Evolutionary conservation across 2,888 invertebrate species (phyloP).

Genomic region (Thymelicus sylvestris): DNA sequence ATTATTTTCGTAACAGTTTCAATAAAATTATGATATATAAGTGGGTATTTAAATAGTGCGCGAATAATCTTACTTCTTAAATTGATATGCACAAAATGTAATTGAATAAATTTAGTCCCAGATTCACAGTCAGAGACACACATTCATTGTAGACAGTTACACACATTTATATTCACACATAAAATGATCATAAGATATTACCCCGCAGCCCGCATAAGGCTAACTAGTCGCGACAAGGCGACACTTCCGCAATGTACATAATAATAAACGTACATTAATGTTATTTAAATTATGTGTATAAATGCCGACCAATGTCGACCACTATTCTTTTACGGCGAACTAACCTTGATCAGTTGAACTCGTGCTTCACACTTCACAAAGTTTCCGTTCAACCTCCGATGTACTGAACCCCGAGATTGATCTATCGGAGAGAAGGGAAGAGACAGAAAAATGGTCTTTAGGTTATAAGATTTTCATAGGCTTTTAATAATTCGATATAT

Average conservation of each 20-base stretch:
- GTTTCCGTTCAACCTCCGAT: conserved; percentile 39
- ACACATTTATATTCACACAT: conserved; percentile 10
- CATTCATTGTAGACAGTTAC: conserved; percentile 2
- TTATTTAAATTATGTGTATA: conserved; percentile 64
- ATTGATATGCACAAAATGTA: not conserved
- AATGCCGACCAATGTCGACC: conserved; percentile 67
- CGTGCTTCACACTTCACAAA: conserved; percentile 35
- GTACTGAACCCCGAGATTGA: conserved; percentile 36
- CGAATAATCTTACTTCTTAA: not conserved
- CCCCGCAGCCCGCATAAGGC: conserved; percentile 68
- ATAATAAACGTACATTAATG: conserved; percentile 58
- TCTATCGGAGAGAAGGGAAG: not conserved
- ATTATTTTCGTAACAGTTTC: not conserved
- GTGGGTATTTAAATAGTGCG: not conserved
- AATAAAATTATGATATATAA: not conserved
- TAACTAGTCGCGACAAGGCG: conserved; percentile 56
- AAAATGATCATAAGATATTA: conserved; percentile 50
- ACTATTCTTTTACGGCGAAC: conserved; percentile 65
- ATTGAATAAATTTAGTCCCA: conserved; percentile 14
- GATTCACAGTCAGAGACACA: conserved; percentile 2
- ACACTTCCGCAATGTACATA: conserved; percentile 70
- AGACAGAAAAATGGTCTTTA: no score
- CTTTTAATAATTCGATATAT: no score
- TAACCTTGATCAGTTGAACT: conserved; percentile 67
- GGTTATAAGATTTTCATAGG: no score